Evolutionary conservation across 2,888 invertebrate genomes (phyloP).

Genomic region (Synanthedon tipuliformis): DNA sequence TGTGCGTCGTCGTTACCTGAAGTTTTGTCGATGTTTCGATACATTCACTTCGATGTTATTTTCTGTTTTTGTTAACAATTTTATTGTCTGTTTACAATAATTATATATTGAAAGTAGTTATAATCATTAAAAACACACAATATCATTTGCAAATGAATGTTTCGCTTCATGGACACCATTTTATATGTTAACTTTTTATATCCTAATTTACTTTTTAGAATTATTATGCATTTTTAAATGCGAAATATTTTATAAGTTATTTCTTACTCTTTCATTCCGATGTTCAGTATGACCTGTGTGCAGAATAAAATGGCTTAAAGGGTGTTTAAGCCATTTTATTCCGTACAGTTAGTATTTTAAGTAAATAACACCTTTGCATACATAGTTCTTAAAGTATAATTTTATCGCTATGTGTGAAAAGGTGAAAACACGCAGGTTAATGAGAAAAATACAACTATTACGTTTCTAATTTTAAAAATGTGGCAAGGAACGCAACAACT

Average conservation of each 20-base stretch:
- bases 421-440: neutral
- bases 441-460: neutral
- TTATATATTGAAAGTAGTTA: neutral
- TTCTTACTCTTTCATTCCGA: conserved; percentile 56
- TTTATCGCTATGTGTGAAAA: no score
- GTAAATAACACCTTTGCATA: conserved; percentile 14
- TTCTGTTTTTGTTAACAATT: conserved; percentile 1
- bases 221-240: conserved; percentile 10
- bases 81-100: conserved; percentile 8
- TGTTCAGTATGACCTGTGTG: conserved; percentile 14
- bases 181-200: conserved; percentile 31
- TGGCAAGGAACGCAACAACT: neutral
- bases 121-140: neutral
- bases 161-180: conserved; percentile 19
- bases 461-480: neutral
- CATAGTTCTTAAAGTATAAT: conserved; percentile 6
- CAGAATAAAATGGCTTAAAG: neutral
- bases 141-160: conserved; percentile 16
- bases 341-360: conserved; percentile 5
- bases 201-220: conserved; percentile 15
- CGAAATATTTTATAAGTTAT: conserved; percentile 28
- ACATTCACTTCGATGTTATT: conserved; percentile 16
- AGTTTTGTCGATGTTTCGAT: conserved; percentile 26
- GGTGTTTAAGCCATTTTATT: conserved; percentile 1
- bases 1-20: conserved; percentile 63